Conservation (phyloP, 2,797 vertebrate genomes). For the Naso thynnoides region DNA sequence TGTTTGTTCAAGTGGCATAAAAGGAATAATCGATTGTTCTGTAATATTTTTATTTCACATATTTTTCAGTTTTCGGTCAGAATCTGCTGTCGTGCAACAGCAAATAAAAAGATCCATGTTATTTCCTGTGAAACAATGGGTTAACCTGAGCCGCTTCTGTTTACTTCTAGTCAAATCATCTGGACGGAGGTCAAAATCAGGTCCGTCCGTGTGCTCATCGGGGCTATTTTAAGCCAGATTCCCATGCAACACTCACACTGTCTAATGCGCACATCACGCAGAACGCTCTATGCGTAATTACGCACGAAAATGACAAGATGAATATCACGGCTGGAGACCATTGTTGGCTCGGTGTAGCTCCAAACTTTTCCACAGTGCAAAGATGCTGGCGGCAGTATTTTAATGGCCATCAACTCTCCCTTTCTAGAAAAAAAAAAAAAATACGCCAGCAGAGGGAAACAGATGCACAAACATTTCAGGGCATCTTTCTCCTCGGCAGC, state of each 20-base stretch:
- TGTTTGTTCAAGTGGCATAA: background rate
- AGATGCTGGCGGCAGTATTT: slow-evolving; percentile 58
- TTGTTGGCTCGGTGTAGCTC: slow-evolving; percentile 29
- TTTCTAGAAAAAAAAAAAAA: slow-evolving; percentile 68
- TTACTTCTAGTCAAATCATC: slow-evolving; percentile 4
- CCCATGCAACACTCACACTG: slow-evolving; percentile 17
- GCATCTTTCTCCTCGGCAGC: slow-evolving; percentile 74
- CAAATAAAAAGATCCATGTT: background rate
- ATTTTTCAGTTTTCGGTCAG: background rate
- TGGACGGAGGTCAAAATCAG: slow-evolving; percentile 16
- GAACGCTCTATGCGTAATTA: slow-evolving; percentile 68
- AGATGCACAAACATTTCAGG: slow-evolving; percentile 81
- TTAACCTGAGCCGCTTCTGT: slow-evolving; percentile 12
- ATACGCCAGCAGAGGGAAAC: slow-evolving; percentile 76
- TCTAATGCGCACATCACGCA: slow-evolving; percentile 36
- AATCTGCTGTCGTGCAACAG: background rate
- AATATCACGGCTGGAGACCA: slow-evolving; percentile 25
- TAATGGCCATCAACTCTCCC: slow-evolving; percentile 68
- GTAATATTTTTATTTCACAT: background rate
- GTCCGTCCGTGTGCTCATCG: slow-evolving; percentile 17
- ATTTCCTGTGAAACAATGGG: slow-evolving; percentile 3
- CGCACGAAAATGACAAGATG: slow-evolving; percentile 53
- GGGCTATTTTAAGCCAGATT: slow-evolving; percentile 33
- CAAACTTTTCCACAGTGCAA: slow-evolving; percentile 53
- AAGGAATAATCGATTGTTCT: background rate